Evolutionary conservation across 2,888 invertebrate species (phyloP).

Genomic region (Pseudococcus jackbeardsleyi): DNA sequence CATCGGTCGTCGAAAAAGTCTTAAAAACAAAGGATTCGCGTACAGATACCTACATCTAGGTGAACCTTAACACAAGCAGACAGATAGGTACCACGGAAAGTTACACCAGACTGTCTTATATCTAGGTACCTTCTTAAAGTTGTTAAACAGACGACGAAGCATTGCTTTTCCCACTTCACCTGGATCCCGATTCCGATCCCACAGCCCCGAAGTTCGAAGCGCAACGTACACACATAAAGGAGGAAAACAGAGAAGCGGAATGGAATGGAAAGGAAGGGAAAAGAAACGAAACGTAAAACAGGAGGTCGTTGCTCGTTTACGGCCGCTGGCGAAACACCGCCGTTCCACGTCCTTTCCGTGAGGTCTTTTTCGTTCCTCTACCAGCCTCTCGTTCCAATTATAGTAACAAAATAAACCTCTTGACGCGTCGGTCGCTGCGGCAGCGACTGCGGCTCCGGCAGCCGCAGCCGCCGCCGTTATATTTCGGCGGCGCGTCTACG

Average conservation of each 20-base stretch:
- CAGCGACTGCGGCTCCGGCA: neutral
- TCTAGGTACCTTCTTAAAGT: neutral
- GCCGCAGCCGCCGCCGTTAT: neutral
- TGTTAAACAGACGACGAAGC: too few relatives aligned
- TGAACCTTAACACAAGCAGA: neutral
- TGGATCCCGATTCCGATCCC: neutral
- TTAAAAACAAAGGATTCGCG: too few relatives aligned
- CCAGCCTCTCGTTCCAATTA: neutral
- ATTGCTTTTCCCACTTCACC: neutral
- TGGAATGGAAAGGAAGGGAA: neutral
- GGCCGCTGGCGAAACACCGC: conserved; percentile 32
- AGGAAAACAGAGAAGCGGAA: neutral
- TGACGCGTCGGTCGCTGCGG: conserved; percentile 1
- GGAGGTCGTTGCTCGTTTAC: conserved; percentile 32
- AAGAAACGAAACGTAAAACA: conserved; percentile 23
- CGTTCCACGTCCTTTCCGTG: conserved; percentile 8
- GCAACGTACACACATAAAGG: neutral
- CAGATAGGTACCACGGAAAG: neutral
- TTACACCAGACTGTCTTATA: neutral
- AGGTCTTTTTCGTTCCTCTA: conserved; percentile 32
- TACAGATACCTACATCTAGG: too few relatives aligned
- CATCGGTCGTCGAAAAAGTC: too few relatives aligned
- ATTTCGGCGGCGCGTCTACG: conserved; percentile 18
- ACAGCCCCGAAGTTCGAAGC: neutral
- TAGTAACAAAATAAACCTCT: conserved; percentile 32